phyloP scores from a whole-genome alignment of 2,113 vertebrate genomes.

The Onychostruthus taczanowskii region DNA sequence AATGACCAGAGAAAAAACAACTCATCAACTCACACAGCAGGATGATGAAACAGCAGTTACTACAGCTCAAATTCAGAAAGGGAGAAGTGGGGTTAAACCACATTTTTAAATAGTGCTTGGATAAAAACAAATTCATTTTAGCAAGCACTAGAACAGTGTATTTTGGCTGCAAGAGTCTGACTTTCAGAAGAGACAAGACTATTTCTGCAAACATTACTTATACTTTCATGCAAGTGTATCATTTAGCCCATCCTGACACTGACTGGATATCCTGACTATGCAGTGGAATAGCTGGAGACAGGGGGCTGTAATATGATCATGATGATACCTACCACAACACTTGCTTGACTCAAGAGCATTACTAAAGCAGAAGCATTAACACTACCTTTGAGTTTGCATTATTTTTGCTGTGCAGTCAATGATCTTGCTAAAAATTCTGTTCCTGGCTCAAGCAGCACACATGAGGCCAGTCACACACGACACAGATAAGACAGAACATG shows the following conservation, averaged over 20 bases:
- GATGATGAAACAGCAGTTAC: background rate
- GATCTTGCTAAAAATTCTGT: background rate
- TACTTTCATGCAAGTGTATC: background rate
- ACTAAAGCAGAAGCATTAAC: background rate
- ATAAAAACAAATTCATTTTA: background rate
- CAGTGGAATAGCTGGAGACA: background rate
- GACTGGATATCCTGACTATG: background rate
- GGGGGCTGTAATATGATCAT: background rate
- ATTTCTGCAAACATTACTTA: background rate
- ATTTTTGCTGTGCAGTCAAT: background rate
- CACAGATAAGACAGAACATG: background rate
- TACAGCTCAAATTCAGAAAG: background rate
- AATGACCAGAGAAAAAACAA: background rate
- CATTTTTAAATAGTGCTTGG: background rate
- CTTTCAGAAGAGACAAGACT: background rate
- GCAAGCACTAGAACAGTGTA: background rate
- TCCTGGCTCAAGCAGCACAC: background rate
- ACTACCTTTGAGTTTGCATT: background rate
- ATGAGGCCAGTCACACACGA: background rate
- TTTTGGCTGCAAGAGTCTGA: background rate
- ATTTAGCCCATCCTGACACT: background rate
- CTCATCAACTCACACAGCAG: background rate
- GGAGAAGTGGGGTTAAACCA: background rate
- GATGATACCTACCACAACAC: background rate
- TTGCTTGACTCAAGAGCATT: background rate